Evolutionary conservation across 30 jellyfish, hydroid and myxozoan species (phyloP).

Genomic region (Rhopilema esculentum): DNA sequence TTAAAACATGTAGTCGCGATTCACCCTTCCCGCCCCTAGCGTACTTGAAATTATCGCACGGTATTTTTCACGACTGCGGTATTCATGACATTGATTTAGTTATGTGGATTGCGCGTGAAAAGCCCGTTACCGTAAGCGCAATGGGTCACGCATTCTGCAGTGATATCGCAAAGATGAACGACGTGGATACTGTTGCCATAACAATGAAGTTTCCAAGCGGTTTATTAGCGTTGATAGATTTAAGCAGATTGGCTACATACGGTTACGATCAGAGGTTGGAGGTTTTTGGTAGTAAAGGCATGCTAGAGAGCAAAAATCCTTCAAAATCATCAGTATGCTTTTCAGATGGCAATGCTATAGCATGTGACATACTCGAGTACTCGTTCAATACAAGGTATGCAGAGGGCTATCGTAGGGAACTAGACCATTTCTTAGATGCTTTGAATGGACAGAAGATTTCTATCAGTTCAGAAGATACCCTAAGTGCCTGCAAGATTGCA

Average conservation of each 20-base stretch:
- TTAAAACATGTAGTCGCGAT: conserved; percentile 93
- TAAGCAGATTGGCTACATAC: conserved; percentile 89
- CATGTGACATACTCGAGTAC: conserved; percentile 50
- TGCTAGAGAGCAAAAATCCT: conserved; percentile 86
- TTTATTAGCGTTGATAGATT: conserved; percentile 76
- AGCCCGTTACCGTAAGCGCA: conserved; percentile 79
- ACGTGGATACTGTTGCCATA: conserved; percentile 91
- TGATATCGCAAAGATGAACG: conserved; percentile 74
- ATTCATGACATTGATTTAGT: conserved; percentile 94
- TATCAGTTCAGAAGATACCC: conserved; percentile 61
- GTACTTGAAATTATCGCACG: conserved; percentile 88
- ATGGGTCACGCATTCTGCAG: conserved; percentile 83
- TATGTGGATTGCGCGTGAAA: conserved; percentile 86
- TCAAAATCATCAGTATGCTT: conserved; percentile 50
- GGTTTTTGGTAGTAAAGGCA: conserved; percentile 92
- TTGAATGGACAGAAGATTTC: conserved; percentile 46
- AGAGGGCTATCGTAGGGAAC: conserved; percentile 77
- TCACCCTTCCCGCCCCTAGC: conserved; percentile 92
- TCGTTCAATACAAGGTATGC: conserved; percentile 89
- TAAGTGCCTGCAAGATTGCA: conserved; percentile 77
- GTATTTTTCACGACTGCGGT: conserved; percentile 96
- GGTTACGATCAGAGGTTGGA: conserved; percentile 98
- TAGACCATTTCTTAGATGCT: conserved; percentile 86
- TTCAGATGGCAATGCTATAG: conserved; percentile 70
- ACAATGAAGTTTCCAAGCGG: conserved; percentile 94